These are phyloP conservation scores for Platanista minor DNA, from an alignment of 2,113 vertebrate genomes.

Conservation along the genomic window DNA sequence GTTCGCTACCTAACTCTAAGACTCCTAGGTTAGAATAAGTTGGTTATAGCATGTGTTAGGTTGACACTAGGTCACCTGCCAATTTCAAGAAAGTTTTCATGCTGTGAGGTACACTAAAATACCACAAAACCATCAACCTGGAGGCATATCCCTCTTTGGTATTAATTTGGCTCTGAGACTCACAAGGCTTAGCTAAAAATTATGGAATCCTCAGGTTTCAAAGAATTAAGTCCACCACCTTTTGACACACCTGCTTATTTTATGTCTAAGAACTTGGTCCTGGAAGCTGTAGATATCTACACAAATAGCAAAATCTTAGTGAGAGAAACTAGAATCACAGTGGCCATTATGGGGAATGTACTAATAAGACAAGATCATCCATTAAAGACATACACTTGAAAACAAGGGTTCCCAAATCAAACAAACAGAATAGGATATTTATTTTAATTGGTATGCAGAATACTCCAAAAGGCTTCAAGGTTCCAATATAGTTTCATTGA, in stretches of 20 bases:
- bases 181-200: neutral
- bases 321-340: neutral
- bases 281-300: neutral
- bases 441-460: neutral
- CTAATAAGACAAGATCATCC: neutral
- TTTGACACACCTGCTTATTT: neutral
- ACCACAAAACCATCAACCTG: neutral
- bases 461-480: neutral
- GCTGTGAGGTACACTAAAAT: neutral
- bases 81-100: neutral
- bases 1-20: neutral
- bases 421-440: neutral
- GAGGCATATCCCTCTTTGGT: too few relatives aligned
- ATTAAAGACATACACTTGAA: neutral
- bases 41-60: neutral
- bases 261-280: neutral
- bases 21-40: neutral
- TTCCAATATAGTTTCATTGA: neutral
- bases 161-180: neutral
- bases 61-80: neutral
- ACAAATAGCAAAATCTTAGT: neutral
- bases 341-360: neutral
- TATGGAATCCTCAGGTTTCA: neutral
- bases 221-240: neutral
- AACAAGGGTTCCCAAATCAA: neutral